Evolutionary conservation across 53 echinoderm and acorn worm species (phyloP).

Genomic region (Zoroaster sp.): DNA sequence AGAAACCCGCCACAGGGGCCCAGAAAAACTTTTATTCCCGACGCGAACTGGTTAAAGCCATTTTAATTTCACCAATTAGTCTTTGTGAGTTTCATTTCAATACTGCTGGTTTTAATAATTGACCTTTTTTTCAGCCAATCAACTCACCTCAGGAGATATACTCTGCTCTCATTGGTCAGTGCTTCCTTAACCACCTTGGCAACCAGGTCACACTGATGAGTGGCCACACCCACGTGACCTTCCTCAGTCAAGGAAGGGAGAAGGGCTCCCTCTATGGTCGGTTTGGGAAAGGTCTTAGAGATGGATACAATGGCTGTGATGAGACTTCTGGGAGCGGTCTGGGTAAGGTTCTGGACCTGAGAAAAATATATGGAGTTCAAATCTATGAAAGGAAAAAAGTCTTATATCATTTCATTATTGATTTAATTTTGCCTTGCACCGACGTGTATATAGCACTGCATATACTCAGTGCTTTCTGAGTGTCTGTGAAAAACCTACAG

Average conservation of each 20-base stretch:
- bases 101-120: no score
- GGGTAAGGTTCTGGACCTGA: slow-evolving; percentile 13
- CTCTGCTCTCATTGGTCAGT: slow-evolving; percentile 56
- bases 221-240: background rate
- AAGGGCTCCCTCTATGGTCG: slow-evolving; percentile 69
- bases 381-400: background rate
- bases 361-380: background rate
- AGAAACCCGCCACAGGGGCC: no score
- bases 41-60: no score
- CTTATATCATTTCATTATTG: no score
- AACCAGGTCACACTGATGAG: slow-evolving; percentile 57
- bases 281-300: slow-evolving; percentile 66
- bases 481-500: no score
- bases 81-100: no score
- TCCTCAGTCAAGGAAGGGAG: slow-evolving; percentile 4
- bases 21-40: no score
- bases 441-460: no score
- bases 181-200: slow-evolving; percentile 69
- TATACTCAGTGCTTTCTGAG: no score
- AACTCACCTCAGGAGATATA: slow-evolving; percentile 54
- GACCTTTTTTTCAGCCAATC: slow-evolving; percentile 17
- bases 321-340: slow-evolving; percentile 45
- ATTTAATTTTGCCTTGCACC: no score
- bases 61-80: no score
- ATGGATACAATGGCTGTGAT: slow-evolving; percentile 1